phyloP scores from a whole-genome alignment of 2,113 vertebrate species.

The Delphinus delphis region DNA sequence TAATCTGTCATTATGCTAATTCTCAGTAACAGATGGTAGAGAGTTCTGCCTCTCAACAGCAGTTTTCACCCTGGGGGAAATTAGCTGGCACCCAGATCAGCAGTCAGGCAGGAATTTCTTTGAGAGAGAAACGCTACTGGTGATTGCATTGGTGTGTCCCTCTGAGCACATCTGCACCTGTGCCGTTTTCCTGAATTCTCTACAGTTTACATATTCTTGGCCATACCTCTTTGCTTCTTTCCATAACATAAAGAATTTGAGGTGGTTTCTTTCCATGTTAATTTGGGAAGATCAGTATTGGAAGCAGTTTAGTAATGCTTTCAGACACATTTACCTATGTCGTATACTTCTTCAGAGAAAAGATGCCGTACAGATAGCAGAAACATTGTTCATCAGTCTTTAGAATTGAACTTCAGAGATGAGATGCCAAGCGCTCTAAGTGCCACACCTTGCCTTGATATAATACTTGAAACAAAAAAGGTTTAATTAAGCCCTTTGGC shows the following conservation, averaged over 20 bases:
- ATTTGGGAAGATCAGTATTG: constrained; percentile 35
- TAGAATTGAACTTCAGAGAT: constrained; percentile 7
- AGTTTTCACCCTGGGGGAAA: constrained; percentile 63
- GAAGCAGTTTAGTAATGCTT: background rate
- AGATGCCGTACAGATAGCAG: background rate
- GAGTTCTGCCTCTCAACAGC: constrained; percentile 49
- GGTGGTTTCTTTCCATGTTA: background rate
- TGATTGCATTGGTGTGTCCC: constrained; percentile 21
- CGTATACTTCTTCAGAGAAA: constrained; percentile 11
- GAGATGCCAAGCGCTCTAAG: background rate
- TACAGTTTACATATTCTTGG: background rate
- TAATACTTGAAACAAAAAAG: background rate
- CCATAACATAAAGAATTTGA: background rate
- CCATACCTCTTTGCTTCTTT: background rate
- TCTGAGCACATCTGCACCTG: background rate
- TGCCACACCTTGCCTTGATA: background rate
- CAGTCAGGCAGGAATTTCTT: constrained; percentile 44
- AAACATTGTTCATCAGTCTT: background rate
- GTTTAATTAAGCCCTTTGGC: background rate
- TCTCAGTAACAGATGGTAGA: constrained; percentile 65
- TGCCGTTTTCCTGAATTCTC: background rate
- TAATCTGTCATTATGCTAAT: constrained; percentile 73
- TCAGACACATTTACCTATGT: no score
- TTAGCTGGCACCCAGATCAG: constrained; percentile 54
- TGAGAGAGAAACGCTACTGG: background rate